Percentiles rank a stretch among this genome's conserved stretches.
Conservation (phyloP, 2,797 vertebrate species). For the Botia almorhae region DNA sequence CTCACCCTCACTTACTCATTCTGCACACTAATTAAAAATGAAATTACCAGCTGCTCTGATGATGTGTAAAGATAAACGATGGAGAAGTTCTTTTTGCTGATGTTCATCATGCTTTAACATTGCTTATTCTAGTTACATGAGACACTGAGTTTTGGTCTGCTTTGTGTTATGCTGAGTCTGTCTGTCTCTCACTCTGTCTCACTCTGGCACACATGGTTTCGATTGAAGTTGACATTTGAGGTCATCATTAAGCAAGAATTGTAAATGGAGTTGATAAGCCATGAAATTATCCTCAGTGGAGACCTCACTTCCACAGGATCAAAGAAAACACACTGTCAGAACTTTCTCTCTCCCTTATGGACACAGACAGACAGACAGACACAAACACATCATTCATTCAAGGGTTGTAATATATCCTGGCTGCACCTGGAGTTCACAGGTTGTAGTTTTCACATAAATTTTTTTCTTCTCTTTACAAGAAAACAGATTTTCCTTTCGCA, state of each 20-base stretch:
- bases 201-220: slow-evolving; percentile 45
- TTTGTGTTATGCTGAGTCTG: slow-evolving; percentile 26
- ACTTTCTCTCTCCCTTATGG: not conserved
- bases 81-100: not conserved
- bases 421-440: slow-evolving; percentile 21
- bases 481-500: no score
- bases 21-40: not conserved
- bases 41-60: not conserved
- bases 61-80: not conserved
- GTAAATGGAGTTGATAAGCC: slow-evolving; percentile 53
- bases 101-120: slow-evolving; percentile 30
- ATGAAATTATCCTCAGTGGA: slow-evolving; percentile 48
- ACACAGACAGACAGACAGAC: slow-evolving; percentile 21
- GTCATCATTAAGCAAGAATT: slow-evolving; percentile 43
- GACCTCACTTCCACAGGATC: slow-evolving; percentile 29
- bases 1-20: not conserved
- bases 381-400: slow-evolving; percentile 15
- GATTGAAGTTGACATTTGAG: slow-evolving; percentile 41
- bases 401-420: not conserved
- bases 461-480: not conserved
- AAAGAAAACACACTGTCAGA: slow-evolving; percentile 37
- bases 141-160: not conserved
- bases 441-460: slow-evolving; percentile 6
- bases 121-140: slow-evolving; percentile 13
- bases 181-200: slow-evolving; percentile 27